Percentiles rank a stretch among this genome's conserved stretches.
These are phyloP conservation scores for Hystrix brachyura DNA, from an alignment of 2,113 vertebrate genomes.

Conservation along the genomic window DNA sequence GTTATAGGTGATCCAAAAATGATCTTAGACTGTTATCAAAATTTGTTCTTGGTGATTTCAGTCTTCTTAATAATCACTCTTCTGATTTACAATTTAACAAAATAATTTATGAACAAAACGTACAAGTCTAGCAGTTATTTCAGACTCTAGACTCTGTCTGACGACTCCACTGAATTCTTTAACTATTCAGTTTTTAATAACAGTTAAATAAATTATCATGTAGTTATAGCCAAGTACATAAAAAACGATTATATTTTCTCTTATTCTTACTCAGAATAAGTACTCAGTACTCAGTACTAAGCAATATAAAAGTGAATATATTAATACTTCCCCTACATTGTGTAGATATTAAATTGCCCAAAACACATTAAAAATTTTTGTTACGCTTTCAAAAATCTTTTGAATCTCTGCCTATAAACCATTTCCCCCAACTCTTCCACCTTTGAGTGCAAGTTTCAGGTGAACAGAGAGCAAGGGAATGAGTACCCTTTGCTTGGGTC, in stretches of 20 bases:
- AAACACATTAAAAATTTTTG: not conserved
- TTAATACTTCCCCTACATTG: not conserved
- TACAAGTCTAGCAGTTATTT: slow-evolving; percentile 25
- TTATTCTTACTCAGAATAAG: not conserved
- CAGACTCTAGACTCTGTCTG: slow-evolving; percentile 41
- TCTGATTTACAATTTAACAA: not conserved
- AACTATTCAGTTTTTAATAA: slow-evolving; percentile 25
- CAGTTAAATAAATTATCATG: slow-evolving; percentile 10
- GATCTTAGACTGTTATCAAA: not conserved
- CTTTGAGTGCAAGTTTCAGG: not conserved
- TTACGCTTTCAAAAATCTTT: not conserved
- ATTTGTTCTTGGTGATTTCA: not conserved
- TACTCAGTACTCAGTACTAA: not conserved
- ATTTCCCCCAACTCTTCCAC: not conserved
- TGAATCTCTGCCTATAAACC: not conserved
- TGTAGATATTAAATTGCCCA: not conserved
- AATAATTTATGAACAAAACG: not conserved
- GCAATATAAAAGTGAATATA: not conserved
- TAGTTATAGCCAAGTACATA: slow-evolving; percentile 44
- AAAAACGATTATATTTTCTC: not conserved
- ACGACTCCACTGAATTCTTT: slow-evolving; percentile 44
- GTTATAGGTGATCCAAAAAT: not conserved
- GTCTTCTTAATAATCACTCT: not conserved
- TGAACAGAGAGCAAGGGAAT: not conserved
- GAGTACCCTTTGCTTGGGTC: not conserved